Base-by-base conservation (phyloP, 37 sponge, comb jelly and placozoan species). In the Beroe ovata region DNA sequence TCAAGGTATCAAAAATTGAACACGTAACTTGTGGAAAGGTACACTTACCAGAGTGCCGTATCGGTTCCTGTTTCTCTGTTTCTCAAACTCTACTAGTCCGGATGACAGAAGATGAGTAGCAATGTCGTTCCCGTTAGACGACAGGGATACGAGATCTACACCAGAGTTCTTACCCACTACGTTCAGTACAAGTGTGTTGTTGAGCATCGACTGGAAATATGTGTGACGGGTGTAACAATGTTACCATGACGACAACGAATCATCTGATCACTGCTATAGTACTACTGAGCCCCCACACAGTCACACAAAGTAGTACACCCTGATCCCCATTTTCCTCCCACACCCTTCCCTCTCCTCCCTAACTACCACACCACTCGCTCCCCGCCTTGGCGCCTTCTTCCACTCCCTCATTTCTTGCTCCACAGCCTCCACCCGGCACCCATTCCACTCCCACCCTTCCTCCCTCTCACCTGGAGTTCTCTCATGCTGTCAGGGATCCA, bases 61-160 rank as follows among this genome's bases (percentile, higher is more conserved):
- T 41, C 38, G 16, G 42, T 39, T 77, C 38, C 84, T 77, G 84
- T 77, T 77, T 40, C 28, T 77, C 84, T 77, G 84, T 40, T 77
- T 77, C 84, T 77, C 84, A 54, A 40, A 77, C 84, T 77, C 84
- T 1, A 77, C 84, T 19, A 77, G 47, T n/a, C 84, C 84, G 41
- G 26, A 32, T 23, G 84, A 77, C 18, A 77, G 84, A 40, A 77
- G 84, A 20, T 77, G 84, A 77, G 84, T 77, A 77, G 84, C 84
- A 3, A 77, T 16, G 54, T 77, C 84, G 33, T 30, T 77, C n/a
- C 84, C 84, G 4, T 42, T 42, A n/a, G 84, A 39, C 0, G 54
- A 25, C 38, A 77, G 54, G 4, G 38, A 36, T 20, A 77, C 84
- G 16, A 26, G 84, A 4, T 77, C 84, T 6, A 36, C 84, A 77